These are phyloP conservation scores for Aquatica leii DNA, from an alignment of 2,888 invertebrate genomes.

Conservation along the genomic window DNA sequence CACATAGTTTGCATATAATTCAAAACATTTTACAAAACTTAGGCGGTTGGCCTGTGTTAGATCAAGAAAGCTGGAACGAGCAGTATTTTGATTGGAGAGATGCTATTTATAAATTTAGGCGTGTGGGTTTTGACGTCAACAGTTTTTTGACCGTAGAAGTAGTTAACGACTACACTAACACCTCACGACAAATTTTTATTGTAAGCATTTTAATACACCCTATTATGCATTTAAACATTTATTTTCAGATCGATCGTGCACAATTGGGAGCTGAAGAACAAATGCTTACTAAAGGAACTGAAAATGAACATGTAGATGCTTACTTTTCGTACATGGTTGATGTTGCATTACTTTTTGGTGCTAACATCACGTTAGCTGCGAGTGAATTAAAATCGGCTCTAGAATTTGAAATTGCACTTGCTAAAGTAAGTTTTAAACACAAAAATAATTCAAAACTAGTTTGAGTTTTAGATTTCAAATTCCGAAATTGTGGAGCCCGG, in stretches of 20 bases:
- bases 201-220: constrained; percentile 24
- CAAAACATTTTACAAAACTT: constrained; percentile 60
- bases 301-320: constrained; percentile 6
- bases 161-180: constrained; percentile 37
- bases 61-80: constrained; percentile 73
- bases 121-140: constrained; percentile 35
- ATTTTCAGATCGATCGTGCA: constrained; percentile 23
- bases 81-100: constrained; percentile 43
- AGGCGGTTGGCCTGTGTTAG: constrained; percentile 90
- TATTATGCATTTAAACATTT: neutral
- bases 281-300: constrained; percentile 16
- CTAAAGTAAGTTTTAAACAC: constrained; percentile 11
- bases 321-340: constrained; percentile 79
- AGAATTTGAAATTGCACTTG: constrained; percentile 61
- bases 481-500: constrained; percentile 80
- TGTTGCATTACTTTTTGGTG: constrained; percentile 81
- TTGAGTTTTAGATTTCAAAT: constrained; percentile 72
- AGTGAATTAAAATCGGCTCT: constrained; percentile 60
- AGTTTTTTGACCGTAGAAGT: constrained; percentile 37
- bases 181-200: constrained; percentile 34
- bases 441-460: neutral
- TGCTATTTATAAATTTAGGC: constrained; percentile 31
- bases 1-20: constrained; percentile 71
- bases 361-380: constrained; percentile 69
- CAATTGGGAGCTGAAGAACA: constrained; percentile 58